phyloP scores from a whole-genome alignment of 2,113 vertebrate species.

The Lycocorax pyrrhopterus region DNA sequence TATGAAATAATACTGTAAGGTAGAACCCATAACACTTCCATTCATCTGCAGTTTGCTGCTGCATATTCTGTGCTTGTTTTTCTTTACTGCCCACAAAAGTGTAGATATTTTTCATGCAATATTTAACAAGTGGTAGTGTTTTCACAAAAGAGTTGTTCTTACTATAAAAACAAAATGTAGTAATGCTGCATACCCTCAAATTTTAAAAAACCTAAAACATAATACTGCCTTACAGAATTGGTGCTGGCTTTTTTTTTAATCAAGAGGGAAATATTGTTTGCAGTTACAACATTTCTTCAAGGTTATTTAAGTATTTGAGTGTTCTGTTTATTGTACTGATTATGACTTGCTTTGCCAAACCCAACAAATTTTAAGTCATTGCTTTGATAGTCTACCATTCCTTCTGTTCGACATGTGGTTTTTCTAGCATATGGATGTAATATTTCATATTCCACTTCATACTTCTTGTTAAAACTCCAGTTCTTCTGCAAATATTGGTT shows the following conservation, averaged over 20 bases:
- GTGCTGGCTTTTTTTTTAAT: background rate
- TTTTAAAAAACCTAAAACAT: background rate
- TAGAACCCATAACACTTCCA: background rate
- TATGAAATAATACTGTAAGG: background rate
- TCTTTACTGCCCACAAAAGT: background rate
- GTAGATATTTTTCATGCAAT: background rate
- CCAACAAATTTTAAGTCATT: conserved; percentile 53
- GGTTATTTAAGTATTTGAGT: conserved; percentile 44
- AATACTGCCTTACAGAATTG: background rate
- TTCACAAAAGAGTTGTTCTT: background rate
- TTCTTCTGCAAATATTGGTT: conserved; percentile 15
- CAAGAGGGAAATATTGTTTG: conserved; percentile 18
- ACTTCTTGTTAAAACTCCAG: conserved; percentile 45
- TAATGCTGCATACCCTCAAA: background rate
- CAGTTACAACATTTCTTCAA: conserved; percentile 21
- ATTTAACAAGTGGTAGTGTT: background rate
- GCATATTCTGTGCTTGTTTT: background rate
- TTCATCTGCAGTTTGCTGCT: background rate
- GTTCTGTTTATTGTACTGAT: conserved; percentile 60
- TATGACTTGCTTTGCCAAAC: conserved; percentile 57
- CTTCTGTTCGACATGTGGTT: conserved; percentile 66
- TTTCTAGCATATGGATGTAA: conserved; percentile 59
- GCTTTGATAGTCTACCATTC: conserved; percentile 51
- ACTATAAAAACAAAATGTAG: background rate
- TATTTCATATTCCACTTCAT: conserved; percentile 60